A percentile compares a stretch with the other conserved stretches of the same genome.
Evolutionary conservation across 1,140 invertebrate genomes (phyloP).

Genomic region (Drosophila nigromelanica): DNA sequence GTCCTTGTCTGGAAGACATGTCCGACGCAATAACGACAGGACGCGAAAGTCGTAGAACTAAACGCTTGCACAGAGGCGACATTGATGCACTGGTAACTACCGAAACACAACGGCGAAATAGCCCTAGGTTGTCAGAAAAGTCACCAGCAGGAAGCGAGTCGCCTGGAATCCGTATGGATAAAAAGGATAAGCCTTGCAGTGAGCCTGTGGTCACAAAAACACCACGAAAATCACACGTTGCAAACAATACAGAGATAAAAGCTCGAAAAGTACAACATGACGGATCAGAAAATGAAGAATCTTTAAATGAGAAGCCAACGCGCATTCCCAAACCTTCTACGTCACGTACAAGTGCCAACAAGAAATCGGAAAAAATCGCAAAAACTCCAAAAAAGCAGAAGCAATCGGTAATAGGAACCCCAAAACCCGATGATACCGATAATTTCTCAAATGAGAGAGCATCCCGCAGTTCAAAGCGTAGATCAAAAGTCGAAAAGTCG

Average conservation of each 20-base stretch:
- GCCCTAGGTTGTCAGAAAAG: slow-evolving; percentile 33
- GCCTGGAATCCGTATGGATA: background rate
- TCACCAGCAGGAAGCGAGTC: slow-evolving; percentile 34
- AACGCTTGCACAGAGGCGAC: background rate
- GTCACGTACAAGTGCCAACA: background rate
- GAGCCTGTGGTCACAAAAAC: background rate
- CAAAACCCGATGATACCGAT: background rate
- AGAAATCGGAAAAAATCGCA: background rate
- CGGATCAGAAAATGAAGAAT: background rate
- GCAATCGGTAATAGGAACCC: background rate
- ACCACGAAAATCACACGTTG: background rate
- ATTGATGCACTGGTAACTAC: background rate
- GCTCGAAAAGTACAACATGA: background rate
- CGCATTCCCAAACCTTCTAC: background rate
- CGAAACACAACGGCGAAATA: slow-evolving; percentile 23
- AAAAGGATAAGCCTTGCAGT: background rate
- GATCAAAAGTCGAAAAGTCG: background rate
- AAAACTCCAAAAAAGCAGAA: background rate
- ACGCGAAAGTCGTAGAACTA: slow-evolving; percentile 32
- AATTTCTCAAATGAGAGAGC: background rate
- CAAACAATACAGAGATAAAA: background rate
- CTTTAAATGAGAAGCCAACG: background rate
- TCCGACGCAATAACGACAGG: background rate
- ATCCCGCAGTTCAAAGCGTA: background rate
- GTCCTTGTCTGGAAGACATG: background rate